Conservation (phyloP, 2,888 invertebrate species). For the Macaria notata region DNA sequence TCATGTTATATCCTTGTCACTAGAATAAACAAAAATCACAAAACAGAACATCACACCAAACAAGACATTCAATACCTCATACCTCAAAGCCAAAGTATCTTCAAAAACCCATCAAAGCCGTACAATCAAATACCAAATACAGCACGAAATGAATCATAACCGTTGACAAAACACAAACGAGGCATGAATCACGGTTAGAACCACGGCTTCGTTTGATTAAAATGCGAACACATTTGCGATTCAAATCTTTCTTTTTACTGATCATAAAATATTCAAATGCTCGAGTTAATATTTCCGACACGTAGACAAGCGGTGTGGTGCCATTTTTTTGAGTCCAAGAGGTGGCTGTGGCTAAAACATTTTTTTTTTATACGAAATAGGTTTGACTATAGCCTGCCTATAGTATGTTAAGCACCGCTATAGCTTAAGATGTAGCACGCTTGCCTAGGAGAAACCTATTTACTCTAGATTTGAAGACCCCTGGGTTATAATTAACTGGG, state of each 20-base stretch:
- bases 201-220: slow-evolving; percentile 62
- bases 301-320: slow-evolving; percentile 55
- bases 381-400: too few relatives aligned
- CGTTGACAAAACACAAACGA: slow-evolving; percentile 18
- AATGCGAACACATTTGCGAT: slow-evolving; percentile 77
- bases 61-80: too few relatives aligned
- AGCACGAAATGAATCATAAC: slow-evolving; percentile 8
- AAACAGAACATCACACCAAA: too few relatives aligned
- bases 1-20: too few relatives aligned
- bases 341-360: background rate
- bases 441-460: too few relatives aligned
- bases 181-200: slow-evolving; percentile 31
- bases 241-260: slow-evolving; percentile 78
- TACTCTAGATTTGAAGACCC: too few relatives aligned
- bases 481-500: too few relatives aligned
- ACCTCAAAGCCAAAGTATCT: too few relatives aligned
- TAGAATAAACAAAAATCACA: too few relatives aligned
- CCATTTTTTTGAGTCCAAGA: slow-evolving; percentile 42
- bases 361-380: too few relatives aligned
- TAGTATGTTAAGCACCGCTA: too few relatives aligned
- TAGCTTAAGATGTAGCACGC: too few relatives aligned
- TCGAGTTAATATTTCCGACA: slow-evolving; percentile 76
- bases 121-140: background rate
- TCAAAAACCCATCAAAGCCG: background rate
- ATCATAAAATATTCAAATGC: slow-evolving; percentile 80